Evolutionary conservation across 2,113 vertebrate genomes (phyloP), one percentile per base, ranked within the genome.

Genomic region (Amblyopsis rosae): DNA sequence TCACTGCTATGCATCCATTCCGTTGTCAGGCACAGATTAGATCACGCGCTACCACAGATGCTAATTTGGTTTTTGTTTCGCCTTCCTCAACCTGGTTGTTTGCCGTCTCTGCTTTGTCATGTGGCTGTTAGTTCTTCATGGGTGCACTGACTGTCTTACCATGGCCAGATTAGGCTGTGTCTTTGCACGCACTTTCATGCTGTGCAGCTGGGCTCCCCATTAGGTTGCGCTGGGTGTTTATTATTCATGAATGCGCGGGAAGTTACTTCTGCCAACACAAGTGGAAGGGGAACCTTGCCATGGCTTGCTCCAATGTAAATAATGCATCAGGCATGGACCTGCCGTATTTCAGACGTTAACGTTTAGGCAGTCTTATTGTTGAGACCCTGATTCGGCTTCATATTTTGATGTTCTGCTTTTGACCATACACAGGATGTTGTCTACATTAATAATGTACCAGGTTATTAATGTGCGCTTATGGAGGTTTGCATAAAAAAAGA

Each of bases 171-270:
- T 80, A 82, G 82, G 69, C 69, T 55, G 35, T 54, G 50, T 49
- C 56, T 72, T 81, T 79, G 81, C 35, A 83, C 26, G 70, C 61
- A 65, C 59, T 75, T 69, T 80, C 71, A 73, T 85, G 76, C 76
- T 69, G 62, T 78, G 72, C 76, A 73, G 83, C 82, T 77, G 59
- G 70, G 51, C 70, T 77, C 60, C 60, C 78, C 70, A 83, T 79
- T 65, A 69, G 74, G 51, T 79, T 80, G 72, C 75, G 79, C 81
- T 69, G 56, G 54, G 16, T 62, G 54, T 92, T 84, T 87, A 91
- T 92, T 92, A 92, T 93, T 90, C 73, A 93, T 91, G 88, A 89
- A 75, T 80, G 84, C 81, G 89, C 88, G 91, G 88, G 81, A 86
- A 88, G 82, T 77, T 84, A 85, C 88, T 87, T 86, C 86, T 85